Conservation (phyloP, 2,113 vertebrate species). For the Peromyscus leucopus region DNA sequence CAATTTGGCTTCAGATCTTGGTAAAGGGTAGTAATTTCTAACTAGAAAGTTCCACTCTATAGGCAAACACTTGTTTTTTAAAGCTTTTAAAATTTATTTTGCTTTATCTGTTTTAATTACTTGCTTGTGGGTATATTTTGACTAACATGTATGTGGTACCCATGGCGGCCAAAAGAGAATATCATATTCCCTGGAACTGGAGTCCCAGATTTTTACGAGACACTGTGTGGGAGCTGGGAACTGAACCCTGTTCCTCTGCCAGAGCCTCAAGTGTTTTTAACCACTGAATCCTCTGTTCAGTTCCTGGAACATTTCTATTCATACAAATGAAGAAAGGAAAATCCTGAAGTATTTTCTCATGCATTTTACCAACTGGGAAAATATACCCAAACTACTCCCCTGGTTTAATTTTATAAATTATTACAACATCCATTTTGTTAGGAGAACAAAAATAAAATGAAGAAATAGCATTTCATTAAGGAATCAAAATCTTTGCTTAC, state of each 20-base stretch:
- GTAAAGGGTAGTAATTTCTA: background rate
- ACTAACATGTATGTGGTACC: background rate
- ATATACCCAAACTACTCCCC: background rate
- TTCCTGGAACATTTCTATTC: background rate
- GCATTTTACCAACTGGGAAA: background rate
- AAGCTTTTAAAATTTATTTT: background rate
- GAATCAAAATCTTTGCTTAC: background rate
- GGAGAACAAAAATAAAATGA: background rate
- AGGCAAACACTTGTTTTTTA: background rate
- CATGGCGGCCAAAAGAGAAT: background rate
- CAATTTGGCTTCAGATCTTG: background rate
- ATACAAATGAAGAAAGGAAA: background rate
- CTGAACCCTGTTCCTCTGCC: background rate
- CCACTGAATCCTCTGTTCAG: background rate
- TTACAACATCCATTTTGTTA: background rate
- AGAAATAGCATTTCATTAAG: background rate
- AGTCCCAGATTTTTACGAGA: too few relatives aligned
- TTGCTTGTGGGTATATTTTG: background rate
- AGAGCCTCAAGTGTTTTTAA: background rate
- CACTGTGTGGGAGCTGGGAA: background rate
- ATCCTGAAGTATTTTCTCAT: background rate
- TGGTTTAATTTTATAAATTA: background rate
- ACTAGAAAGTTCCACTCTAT: background rate
- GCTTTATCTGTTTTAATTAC: background rate
- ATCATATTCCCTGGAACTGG: background rate